phyloP scores from a whole-genome alignment of 2,113 vertebrate genomes.

The Tenrec ecaudatus region DNA sequence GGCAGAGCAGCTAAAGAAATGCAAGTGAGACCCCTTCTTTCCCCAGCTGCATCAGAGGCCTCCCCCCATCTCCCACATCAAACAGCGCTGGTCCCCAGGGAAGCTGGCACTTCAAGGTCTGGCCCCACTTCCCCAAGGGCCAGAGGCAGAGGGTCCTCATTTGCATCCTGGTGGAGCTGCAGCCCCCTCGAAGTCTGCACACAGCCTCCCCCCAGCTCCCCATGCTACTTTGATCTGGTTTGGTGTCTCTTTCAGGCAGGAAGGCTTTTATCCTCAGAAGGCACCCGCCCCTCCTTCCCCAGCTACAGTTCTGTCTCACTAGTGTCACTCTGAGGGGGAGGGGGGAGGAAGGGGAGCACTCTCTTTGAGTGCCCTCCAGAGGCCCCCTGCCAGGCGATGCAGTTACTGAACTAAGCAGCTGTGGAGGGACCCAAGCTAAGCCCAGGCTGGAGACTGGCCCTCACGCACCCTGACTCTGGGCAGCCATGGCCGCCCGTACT shows the following conservation, averaged over 20 bases:
- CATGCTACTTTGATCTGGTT: constrained; percentile 90
- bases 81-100: constrained; percentile 52
- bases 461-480: fast-evolving
- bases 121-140: background rate
- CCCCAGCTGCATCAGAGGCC: constrained; percentile 79
- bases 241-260: constrained; percentile 87
- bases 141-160: constrained; percentile 59
- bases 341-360: background rate
- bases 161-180: constrained; percentile 62
- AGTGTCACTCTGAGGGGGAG: background rate
- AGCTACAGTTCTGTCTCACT: background rate
- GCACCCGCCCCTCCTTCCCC: constrained; percentile 8
- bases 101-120: constrained; percentile 67
- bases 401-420: background rate
- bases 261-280: constrained; percentile 78
- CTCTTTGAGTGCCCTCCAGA: background rate
- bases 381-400: background rate
- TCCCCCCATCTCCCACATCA: constrained; percentile 65
- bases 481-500: fast-evolving
- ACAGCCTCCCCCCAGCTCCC: constrained; percentile 28
- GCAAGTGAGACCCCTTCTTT: background rate
- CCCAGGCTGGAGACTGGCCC: background rate
- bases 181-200: background rate
- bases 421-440: background rate
- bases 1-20: background rate